Conservation (phyloP, 2,888 invertebrate species). For the Fissipunctia ypsillon region DNA sequence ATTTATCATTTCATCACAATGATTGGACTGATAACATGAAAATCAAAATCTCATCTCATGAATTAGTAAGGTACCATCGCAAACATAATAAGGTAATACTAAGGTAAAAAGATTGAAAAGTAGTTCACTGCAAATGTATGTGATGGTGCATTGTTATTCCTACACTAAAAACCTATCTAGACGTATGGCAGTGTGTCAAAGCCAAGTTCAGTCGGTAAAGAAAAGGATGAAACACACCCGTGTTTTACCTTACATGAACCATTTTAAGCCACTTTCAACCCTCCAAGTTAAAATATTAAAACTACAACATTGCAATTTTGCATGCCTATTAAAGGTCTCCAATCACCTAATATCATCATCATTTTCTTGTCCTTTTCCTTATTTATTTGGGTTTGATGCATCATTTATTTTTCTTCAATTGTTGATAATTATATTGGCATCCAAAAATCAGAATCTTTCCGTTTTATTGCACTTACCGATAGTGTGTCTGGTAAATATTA, state of each 20-base stretch:
- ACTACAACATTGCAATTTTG: background rate
- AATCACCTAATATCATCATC: background rate
- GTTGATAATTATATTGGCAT: background rate
- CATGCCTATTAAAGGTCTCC: background rate
- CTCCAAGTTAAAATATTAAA: background rate
- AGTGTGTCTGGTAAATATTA: background rate
- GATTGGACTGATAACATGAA: background rate
- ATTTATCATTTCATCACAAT: background rate
- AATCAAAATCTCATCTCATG: background rate
- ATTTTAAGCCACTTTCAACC: background rate
- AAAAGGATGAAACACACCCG: background rate
- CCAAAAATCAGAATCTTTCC: background rate
- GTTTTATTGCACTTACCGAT: background rate
- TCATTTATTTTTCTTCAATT: background rate
- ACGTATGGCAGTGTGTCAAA: background rate
- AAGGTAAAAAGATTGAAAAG: no score
- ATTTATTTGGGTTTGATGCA: background rate
- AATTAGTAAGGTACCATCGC: background rate
- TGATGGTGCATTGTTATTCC: background rate
- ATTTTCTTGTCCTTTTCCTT: background rate
- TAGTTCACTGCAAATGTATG: no score
- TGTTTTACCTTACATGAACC: background rate
- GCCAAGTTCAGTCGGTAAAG: background rate
- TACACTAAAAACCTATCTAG: background rate
- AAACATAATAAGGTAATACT: no score